Conservation (phyloP, 2,888 invertebrate genomes). For the Epinotia nisella region DNA sequence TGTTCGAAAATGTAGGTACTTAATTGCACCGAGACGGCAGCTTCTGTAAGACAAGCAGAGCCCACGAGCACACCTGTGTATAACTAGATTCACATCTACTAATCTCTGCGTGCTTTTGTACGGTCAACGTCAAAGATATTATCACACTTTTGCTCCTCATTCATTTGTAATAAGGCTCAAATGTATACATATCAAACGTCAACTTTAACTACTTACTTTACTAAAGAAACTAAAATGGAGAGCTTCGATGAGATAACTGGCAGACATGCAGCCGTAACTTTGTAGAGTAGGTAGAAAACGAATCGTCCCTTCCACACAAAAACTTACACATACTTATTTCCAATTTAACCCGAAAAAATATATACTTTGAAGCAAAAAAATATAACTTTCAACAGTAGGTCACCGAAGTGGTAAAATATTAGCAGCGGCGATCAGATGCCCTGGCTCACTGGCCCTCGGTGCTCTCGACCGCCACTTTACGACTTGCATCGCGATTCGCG, state of each 20-base stretch:
- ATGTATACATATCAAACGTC: too few relatives aligned
- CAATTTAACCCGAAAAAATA: background rate
- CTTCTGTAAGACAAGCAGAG: background rate
- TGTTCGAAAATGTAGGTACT: background rate
- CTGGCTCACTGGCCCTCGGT: slow-evolving; percentile 59
- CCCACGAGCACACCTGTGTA: background rate
- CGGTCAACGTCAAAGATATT: background rate
- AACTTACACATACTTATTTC: background rate
- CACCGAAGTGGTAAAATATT: slow-evolving; percentile 47
- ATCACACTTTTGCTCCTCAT: too few relatives aligned
- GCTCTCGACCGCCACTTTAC: slow-evolving; percentile 58
- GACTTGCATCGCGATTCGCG: slow-evolving; percentile 56
- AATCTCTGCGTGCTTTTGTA: background rate
- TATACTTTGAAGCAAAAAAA: background rate
- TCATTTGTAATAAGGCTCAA: too few relatives aligned
- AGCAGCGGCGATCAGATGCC: slow-evolving; percentile 64
- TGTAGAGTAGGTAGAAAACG: too few relatives aligned
- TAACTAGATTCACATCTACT: background rate
- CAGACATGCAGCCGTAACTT: too few relatives aligned
- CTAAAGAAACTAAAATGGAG: too few relatives aligned
- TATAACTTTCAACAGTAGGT: background rate
- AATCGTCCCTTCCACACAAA: too few relatives aligned
- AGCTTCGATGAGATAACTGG: too few relatives aligned
- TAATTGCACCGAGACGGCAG: slow-evolving; percentile 1
- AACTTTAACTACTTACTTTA: too few relatives aligned